phyloP scores from a whole-genome alignment of 2,797 vertebrate genomes.

The Sternotherus odoratus region DNA sequence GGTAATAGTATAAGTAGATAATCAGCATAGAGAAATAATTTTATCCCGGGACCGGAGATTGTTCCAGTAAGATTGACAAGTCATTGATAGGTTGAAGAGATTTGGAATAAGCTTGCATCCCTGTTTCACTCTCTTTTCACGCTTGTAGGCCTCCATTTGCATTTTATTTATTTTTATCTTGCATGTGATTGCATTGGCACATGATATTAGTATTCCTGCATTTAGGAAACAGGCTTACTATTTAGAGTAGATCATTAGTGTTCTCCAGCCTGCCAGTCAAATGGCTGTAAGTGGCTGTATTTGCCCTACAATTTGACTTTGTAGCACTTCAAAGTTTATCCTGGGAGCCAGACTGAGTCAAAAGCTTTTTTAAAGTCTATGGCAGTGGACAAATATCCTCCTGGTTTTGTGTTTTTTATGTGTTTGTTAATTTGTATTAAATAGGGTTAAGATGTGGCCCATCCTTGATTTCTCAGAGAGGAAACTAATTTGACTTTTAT shows the following conservation, averaged over 20 bases:
- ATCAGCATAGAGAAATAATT: neutral
- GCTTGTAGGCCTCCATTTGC: neutral
- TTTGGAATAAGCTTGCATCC: neutral
- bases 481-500: conserved; percentile 72
- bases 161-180: neutral
- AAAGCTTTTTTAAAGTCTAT: neutral
- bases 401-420: neutral
- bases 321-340: neutral
- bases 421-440: conserved; percentile 39
- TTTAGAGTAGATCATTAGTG: neutral
- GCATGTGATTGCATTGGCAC: neutral
- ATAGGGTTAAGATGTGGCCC: conserved; percentile 67
- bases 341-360: neutral
- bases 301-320: neutral
- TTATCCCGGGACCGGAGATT: neutral
- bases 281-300: neutral
- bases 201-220: neutral
- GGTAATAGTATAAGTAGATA: neutral
- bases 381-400: neutral
- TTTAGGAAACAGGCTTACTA: neutral
- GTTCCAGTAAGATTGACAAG: neutral
- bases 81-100: neutral
- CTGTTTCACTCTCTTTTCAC: neutral
- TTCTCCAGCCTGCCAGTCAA: neutral
- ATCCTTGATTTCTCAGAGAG: conserved; percentile 71